Base-by-base conservation (phyloP, 1,140 invertebrate species). In the Lordiphosa clarofinis region DNA sequence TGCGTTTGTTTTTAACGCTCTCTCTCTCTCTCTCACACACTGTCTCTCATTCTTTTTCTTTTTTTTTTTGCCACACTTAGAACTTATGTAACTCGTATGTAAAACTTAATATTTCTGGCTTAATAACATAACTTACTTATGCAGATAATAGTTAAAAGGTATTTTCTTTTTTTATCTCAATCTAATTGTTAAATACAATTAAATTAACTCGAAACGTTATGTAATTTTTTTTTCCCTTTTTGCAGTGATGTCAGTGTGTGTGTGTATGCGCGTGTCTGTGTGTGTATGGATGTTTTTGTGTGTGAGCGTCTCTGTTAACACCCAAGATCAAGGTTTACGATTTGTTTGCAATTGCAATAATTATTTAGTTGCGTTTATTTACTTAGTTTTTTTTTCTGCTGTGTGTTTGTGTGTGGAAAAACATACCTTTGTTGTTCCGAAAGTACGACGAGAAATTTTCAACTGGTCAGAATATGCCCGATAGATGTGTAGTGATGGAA, bases 381-480 rank as follows among this genome's bases (percentile, higher is more conserved):
- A 46, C 42, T 54, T 57, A 56, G 49, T 69, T 59, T 44, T 31
- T 15, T 37, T 56, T 55, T 44, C 43, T 43, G 43, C 57, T 61
- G 43, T 47, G 46, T 19, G 28, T 46, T 42, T 40, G 50, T 46
- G 37, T 44, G 54, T 54, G 58, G 46, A 64, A 79, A 74, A 78
- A 82, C 76, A 82, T 82, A 82, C 76, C 76, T 82, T 76, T 82
- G 76, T 84, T 76, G 68, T 69, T 76, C 50, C 68, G 63, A 82
- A 67, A 84, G 68, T 82, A 73, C 59, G 65, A 76, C 59, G 67
- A 68, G 76, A 82, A 82, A 56, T 84, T 81, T 82, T 76, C 70
- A 79, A 79, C 74, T 79, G 75, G 47, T 40, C 35, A 44, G 63
- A 68, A 63, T 60, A 40, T 73, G 42, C 62, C 74, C 68, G 54